These are phyloP conservation scores for Nycticebus coucang DNA, from an alignment of 2,113 vertebrate species.

Conservation along the genomic window DNA sequence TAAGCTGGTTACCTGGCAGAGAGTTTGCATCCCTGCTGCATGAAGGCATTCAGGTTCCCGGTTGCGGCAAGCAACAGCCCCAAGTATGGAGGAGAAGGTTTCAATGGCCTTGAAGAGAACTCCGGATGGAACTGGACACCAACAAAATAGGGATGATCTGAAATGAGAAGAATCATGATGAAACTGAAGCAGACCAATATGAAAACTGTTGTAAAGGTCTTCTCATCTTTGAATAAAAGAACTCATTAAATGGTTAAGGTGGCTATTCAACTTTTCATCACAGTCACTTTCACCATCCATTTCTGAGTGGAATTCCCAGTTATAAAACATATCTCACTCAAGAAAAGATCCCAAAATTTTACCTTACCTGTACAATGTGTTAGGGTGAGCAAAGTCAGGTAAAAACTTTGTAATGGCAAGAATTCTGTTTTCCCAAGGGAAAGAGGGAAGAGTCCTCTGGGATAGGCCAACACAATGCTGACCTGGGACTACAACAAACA, in stretches of 20 bases:
- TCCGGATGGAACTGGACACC: slow-evolving; percentile 91
- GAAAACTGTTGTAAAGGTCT: not conserved
- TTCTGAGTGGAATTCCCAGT: slow-evolving; percentile 20
- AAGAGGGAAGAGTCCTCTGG: not conserved
- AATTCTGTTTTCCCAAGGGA: slow-evolving; percentile 1
- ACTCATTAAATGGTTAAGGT: slow-evolving; percentile 32
- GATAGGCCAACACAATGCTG: not conserved
- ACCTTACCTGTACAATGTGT: not conserved
- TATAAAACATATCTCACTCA: slow-evolving; percentile 7
- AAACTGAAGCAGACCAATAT: slow-evolving; percentile 16
- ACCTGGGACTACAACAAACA: not conserved
- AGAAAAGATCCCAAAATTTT: not conserved
- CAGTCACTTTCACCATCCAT: not conserved
- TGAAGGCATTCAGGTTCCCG: slow-evolving; percentile 82
- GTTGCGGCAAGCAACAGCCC: slow-evolving; percentile 88
- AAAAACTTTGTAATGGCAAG: not conserved
- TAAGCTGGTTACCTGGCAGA: slow-evolving; percentile 84
- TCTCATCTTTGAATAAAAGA: slow-evolving; percentile 11
- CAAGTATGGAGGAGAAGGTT: slow-evolving; percentile 89
- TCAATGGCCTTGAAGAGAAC: slow-evolving; percentile 90
- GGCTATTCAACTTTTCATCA: not conserved
- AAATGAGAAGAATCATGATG: slow-evolving; percentile 51
- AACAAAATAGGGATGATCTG: slow-evolving; percentile 90
- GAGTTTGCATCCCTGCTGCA: slow-evolving; percentile 85
- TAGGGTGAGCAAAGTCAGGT: not conserved